phyloP scores from a whole-genome alignment of 2,888 invertebrate genomes.

The Spodoptera picta region DNA sequence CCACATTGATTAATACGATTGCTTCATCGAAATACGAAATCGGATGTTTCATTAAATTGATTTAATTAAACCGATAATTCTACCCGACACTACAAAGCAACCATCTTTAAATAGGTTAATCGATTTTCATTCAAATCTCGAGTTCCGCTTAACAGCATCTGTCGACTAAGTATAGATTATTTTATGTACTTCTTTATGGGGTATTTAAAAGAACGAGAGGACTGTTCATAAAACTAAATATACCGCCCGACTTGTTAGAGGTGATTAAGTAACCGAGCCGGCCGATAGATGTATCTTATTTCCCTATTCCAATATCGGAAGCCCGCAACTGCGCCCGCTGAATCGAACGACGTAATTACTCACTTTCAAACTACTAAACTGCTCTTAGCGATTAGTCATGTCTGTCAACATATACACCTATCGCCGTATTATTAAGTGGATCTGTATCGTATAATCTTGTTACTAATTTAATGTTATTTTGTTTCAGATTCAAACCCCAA shows the following conservation, averaged over 20 bases:
- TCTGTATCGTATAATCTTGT: slow-evolving; percentile 32
- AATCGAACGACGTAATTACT: slow-evolving; percentile 48
- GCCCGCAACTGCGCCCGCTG: slow-evolving; percentile 27
- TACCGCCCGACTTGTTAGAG: slow-evolving; percentile 57
- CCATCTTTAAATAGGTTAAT: slow-evolving; percentile 46
- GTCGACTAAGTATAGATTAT: slow-evolving; percentile 57
- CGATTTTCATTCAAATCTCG: slow-evolving; percentile 48
- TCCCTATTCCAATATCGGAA: slow-evolving; percentile 50
- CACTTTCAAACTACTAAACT: slow-evolving; percentile 45
- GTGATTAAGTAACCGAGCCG: slow-evolving; percentile 55
- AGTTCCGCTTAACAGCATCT: slow-evolving; percentile 58
- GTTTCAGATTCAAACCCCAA: slow-evolving; percentile 69
- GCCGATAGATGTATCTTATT: slow-evolving; percentile 52
- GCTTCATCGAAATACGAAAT: slow-evolving; percentile 22
- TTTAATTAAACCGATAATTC: slow-evolving; percentile 37
- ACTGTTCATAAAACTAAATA: slow-evolving; percentile 72
- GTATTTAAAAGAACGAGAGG: slow-evolving; percentile 61
- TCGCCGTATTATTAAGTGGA: slow-evolving; percentile 19
- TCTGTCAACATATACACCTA: slow-evolving; percentile 31
- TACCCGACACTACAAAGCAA: slow-evolving; percentile 40
- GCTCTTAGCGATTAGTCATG: slow-evolving; percentile 39
- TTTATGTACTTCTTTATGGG: slow-evolving; percentile 68
- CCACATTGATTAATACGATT: slow-evolving; percentile 13
- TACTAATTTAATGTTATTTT: slow-evolving; percentile 59
- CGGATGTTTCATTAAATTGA: slow-evolving; percentile 23